These are phyloP conservation scores for Menura novaehollandiae DNA, from an alignment of 2,113 vertebrate genomes.

Conservation along the genomic window DNA sequence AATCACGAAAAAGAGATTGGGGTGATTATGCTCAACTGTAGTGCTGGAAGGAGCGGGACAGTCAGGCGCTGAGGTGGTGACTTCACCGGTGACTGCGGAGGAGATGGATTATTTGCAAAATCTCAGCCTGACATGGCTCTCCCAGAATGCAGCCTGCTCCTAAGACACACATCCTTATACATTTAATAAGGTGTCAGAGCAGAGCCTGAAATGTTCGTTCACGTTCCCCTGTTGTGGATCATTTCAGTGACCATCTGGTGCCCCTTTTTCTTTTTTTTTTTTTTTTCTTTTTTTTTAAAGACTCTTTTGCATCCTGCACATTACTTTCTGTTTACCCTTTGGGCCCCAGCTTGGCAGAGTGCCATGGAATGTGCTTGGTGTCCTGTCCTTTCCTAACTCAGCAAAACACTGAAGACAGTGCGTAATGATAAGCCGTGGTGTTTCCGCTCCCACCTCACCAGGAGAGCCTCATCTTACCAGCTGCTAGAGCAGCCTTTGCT, in stretches of 20 bases:
- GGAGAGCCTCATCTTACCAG: background rate
- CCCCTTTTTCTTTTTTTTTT: background rate
- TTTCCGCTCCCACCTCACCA: background rate
- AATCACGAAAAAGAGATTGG: background rate
- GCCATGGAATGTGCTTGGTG: conserved; percentile 23
- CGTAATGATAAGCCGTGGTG: fast-evolving
- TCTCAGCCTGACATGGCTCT: background rate
- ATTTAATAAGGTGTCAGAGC: conserved; percentile 24
- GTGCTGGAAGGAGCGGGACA: background rate
- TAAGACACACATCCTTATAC: background rate
- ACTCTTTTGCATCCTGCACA: background rate
- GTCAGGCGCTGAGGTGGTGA: background rate
- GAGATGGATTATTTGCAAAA: conserved; percentile 13
- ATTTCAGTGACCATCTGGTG: conserved; percentile 18
- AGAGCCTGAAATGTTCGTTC: background rate
- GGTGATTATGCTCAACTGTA: background rate
- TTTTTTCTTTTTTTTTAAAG: background rate
- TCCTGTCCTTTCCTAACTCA: background rate
- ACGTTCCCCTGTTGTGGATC: background rate
- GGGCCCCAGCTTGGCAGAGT: conserved; percentile 20
- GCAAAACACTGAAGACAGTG: background rate
- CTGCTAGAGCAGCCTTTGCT: background rate
- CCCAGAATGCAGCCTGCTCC: background rate
- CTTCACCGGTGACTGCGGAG: fast-evolving
- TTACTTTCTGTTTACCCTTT: conserved; percentile 11